These are phyloP conservation scores for Oeneis ivallda DNA, from an alignment of 2,888 invertebrate species.

Conservation along the genomic window DNA sequence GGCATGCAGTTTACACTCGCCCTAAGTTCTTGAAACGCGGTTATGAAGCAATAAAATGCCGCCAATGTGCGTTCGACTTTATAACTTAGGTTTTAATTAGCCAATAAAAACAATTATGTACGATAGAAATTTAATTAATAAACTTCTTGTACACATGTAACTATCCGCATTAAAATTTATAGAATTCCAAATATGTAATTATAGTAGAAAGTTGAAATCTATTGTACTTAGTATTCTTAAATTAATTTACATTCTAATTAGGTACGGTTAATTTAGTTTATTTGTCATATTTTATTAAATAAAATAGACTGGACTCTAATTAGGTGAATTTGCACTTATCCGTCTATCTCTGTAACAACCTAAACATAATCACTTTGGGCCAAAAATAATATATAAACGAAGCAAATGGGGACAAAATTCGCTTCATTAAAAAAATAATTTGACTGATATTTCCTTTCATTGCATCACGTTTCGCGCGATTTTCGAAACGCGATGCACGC, in stretches of 20 bases:
- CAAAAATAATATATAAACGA: too few species aligned
- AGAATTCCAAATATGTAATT: conserved; percentile 3
- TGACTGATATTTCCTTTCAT: too few species aligned
- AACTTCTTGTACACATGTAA: conserved; percentile 7
- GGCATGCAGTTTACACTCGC: conserved; percentile 38
- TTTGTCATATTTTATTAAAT: neutral
- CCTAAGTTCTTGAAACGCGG: conserved; percentile 29
- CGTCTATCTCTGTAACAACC: too few species aligned
- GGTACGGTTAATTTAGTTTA: neutral
- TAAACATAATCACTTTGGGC: too few species aligned
- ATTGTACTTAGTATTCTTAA: neutral
- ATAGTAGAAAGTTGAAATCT: neutral
- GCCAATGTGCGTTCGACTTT: conserved; percentile 19
- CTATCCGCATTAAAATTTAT: neutral
- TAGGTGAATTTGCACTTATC: too few species aligned
- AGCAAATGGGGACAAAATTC: too few species aligned
- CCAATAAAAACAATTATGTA: conserved; percentile 32
- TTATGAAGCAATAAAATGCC: conserved; percentile 26
- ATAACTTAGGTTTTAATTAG: conserved; percentile 28
- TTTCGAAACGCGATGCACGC: too few species aligned
- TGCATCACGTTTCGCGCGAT: too few species aligned
- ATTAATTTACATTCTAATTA: neutral
- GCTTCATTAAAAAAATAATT: too few species aligned
- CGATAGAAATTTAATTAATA: conserved; percentile 18
- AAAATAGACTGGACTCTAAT: too few species aligned